These are phyloP conservation scores for Paelopatides confundens DNA, from an alignment of 53 echinoderm and acorn worm species.

Conservation along the genomic window DNA sequence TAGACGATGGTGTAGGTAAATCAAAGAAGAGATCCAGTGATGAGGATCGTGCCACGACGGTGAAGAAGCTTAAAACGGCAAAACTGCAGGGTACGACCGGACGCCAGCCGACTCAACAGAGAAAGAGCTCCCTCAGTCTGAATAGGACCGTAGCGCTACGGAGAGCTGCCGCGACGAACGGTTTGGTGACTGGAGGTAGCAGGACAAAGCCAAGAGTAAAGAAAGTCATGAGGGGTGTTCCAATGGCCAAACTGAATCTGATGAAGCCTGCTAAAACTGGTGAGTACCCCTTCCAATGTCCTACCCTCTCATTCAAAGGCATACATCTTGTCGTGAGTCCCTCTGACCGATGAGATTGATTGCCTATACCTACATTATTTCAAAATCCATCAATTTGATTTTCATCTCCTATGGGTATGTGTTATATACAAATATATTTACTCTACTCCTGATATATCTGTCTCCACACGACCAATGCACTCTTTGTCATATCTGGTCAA, in stretches of 20 bases:
- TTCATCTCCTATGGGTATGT: too few species aligned
- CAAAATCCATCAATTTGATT: too few species aligned
- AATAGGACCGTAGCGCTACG: constrained; percentile 79
- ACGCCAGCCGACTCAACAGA: neutral
- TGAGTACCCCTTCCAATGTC: constrained; percentile 9
- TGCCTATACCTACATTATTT: too few species aligned
- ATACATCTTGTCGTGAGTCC: too few species aligned
- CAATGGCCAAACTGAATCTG: constrained; percentile 92
- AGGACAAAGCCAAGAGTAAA: constrained; percentile 63
- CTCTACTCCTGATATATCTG: too few species aligned
- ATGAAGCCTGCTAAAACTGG: constrained; percentile 73
- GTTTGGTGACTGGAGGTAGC: neutral
- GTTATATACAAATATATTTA: too few species aligned
- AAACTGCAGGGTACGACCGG: neutral
- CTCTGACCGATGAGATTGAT: too few species aligned
- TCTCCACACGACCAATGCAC: too few species aligned
- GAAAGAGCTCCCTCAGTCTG: constrained; percentile 39
- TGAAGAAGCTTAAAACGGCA: neutral
- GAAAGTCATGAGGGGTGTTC: constrained; percentile 84
- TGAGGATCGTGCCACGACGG: neutral
- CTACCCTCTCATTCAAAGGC: too few species aligned
- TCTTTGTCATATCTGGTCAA: too few species aligned
- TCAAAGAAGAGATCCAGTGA: neutral
- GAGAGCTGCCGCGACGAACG: constrained; percentile 72
- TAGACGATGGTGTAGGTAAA: neutral